phyloP scores from a whole-genome alignment of 1,140 invertebrate species.

The Ostrea edulis region DNA sequence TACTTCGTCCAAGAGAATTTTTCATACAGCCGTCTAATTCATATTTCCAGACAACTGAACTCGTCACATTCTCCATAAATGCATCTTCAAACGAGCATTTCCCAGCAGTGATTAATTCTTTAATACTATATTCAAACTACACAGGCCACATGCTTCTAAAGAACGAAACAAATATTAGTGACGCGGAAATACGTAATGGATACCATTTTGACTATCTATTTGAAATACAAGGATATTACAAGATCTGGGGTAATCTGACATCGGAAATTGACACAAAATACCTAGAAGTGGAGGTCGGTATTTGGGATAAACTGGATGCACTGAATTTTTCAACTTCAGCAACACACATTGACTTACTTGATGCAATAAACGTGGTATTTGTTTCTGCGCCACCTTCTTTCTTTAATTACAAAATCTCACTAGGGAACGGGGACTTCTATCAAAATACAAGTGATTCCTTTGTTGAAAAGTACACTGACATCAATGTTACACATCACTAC shows the following conservation, averaged over 20 bases:
- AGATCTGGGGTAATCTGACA: neutral
- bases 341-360: neutral
- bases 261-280: neutral
- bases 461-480: neutral
- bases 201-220: neutral
- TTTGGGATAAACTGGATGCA: no score
- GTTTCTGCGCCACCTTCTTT: neutral
- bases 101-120: neutral
- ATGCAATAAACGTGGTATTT: neutral
- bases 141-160: neutral
- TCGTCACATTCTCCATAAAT: neutral
- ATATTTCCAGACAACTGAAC: neutral
- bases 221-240: neutral
- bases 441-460: neutral
- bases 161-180: no score
- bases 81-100: neutral
- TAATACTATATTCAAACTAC: neutral
- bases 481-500: neutral
- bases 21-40: neutral
- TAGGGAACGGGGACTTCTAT: neutral
- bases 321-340: no score
- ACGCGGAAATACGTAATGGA: no score
- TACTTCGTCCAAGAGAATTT: neutral
- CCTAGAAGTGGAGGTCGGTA: no score
- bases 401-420: neutral